Percentiles rank a stretch among this genome's conserved stretches.
These are phyloP conservation scores for Cydia pomonella DNA, from an alignment of 1,140 invertebrate species.

Conservation along the genomic window DNA sequence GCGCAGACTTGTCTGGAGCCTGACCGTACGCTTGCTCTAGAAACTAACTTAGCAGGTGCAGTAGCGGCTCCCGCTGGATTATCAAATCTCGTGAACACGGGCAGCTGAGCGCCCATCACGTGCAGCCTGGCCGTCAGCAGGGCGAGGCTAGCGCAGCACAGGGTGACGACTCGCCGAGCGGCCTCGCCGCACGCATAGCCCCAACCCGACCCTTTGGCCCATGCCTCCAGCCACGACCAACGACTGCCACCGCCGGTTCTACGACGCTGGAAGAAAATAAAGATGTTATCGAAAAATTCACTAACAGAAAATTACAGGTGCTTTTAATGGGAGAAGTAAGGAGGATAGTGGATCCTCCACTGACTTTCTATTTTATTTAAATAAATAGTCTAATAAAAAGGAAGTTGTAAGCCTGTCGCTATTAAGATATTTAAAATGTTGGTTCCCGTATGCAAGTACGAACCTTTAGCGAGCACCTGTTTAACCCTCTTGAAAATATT, in stretches of 20 bases:
- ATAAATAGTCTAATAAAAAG: too few relatives aligned
- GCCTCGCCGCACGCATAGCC: slow-evolving; percentile 86
- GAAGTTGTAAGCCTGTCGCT: too few relatives aligned
- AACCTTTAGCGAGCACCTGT: too few relatives aligned
- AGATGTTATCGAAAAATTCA: not conserved
- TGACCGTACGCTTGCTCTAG: not conserved
- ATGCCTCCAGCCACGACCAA: slow-evolving; percentile 65
- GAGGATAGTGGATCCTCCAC: too few relatives aligned
- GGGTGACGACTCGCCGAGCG: slow-evolving; percentile 87
- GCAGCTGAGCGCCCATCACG: slow-evolving; percentile 97
- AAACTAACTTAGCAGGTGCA: slow-evolving; percentile 60
- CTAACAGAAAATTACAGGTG: too few relatives aligned
- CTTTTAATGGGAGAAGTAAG: too few relatives aligned
- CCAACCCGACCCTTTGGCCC: slow-evolving; percentile 70
- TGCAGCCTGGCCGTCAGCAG: slow-evolving; percentile 93
- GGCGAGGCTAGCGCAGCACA: slow-evolving; percentile 89
- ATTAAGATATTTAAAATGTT: too few relatives aligned
- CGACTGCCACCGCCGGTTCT: slow-evolving; percentile 81
- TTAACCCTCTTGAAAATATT: too few relatives aligned
- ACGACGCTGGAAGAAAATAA: slow-evolving; percentile 82
- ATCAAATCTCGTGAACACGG: slow-evolving; percentile 94
- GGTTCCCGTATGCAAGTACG: too few relatives aligned
- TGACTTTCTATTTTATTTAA: too few relatives aligned
- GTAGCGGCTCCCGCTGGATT: slow-evolving; percentile 69
- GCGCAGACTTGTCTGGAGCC: too few relatives aligned